phyloP scores from a whole-genome alignment of 2,797 vertebrate species.

The Squalus acanthias region DNA sequence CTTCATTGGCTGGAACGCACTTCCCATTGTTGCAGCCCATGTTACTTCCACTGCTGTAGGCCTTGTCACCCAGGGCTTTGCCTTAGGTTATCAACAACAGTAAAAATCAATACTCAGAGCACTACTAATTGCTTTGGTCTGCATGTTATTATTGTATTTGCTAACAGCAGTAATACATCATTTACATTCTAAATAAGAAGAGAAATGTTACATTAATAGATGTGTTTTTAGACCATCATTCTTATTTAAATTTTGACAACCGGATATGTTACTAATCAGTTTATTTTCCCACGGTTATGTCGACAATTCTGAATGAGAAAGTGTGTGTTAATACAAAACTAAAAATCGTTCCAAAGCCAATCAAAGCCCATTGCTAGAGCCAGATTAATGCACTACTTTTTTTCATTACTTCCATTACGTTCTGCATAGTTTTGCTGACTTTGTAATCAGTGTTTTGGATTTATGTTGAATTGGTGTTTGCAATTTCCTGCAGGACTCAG shows the following conservation, averaged over 20 bases:
- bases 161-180: not conserved
- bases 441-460: not conserved
- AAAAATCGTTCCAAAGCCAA: not conserved
- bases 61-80: not conserved
- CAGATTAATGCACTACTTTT: not conserved
- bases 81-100: not conserved
- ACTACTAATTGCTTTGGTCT: not conserved
- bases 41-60: not conserved
- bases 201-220: not conserved
- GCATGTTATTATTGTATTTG: not conserved
- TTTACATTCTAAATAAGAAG: not conserved
- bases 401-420: not conserved
- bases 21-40: not conserved
- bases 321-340: not conserved
- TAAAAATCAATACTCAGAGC: not conserved
- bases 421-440: not conserved
- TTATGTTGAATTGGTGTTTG: not conserved
- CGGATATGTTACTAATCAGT: not conserved
- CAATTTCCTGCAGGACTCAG: not conserved
- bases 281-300: not conserved
- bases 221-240: not conserved
- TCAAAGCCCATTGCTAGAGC: not conserved
- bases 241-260: constrained; percentile 6
- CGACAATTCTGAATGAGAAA: not conserved
- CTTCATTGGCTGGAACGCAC: not conserved